Percentiles rank a stretch among this genome's conserved stretches.
Conservation (phyloP, 1,140 invertebrate species). For the Diabrotica virgifera region DNA sequence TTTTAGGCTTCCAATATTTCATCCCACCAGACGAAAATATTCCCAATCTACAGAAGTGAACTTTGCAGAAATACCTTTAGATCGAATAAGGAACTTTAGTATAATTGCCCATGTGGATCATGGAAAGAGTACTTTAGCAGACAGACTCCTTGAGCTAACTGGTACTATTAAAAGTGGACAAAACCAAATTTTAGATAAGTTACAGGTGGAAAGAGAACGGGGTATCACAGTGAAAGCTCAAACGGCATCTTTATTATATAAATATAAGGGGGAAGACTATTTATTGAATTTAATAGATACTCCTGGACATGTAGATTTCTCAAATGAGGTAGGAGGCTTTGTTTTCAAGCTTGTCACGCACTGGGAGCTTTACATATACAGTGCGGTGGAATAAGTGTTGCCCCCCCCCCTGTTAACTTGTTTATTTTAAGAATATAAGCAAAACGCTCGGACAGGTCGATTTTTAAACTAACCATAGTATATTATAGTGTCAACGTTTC, state of each 20-base stretch:
- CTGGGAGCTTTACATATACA: too few relatives aligned
- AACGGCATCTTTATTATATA: slow-evolving; percentile 85
- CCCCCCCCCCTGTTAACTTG: too few relatives aligned
- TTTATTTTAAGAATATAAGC: too few relatives aligned
- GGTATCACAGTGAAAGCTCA: slow-evolving; percentile 99
- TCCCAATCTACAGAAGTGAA: slow-evolving; percentile 20
- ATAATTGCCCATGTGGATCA: slow-evolving; percentile 98
- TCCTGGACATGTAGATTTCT: slow-evolving; percentile 98
- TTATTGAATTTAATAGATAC: slow-evolving; percentile 98
- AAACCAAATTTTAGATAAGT: slow-evolving; percentile 84
- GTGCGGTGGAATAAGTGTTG: too few relatives aligned
- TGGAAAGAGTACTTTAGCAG: slow-evolving; percentile 95
- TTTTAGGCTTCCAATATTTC: background rate
- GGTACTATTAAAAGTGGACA: slow-evolving; percentile 73
- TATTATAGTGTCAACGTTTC: too few relatives aligned
- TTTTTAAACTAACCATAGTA: too few relatives aligned
- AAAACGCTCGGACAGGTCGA: too few relatives aligned
- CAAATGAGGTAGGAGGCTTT: slow-evolving; percentile 76
- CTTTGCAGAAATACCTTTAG: slow-evolving; percentile 52
- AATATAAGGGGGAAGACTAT: slow-evolving; percentile 64
- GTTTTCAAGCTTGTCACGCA: too few relatives aligned
- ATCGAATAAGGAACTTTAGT: slow-evolving; percentile 88
- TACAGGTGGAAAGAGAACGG: slow-evolving; percentile 87
- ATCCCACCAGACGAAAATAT: background rate
- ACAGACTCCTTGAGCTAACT: slow-evolving; percentile 86